phyloP scores from a whole-genome alignment of 1,140 invertebrate genomes.

The Drosophila varians region DNA sequence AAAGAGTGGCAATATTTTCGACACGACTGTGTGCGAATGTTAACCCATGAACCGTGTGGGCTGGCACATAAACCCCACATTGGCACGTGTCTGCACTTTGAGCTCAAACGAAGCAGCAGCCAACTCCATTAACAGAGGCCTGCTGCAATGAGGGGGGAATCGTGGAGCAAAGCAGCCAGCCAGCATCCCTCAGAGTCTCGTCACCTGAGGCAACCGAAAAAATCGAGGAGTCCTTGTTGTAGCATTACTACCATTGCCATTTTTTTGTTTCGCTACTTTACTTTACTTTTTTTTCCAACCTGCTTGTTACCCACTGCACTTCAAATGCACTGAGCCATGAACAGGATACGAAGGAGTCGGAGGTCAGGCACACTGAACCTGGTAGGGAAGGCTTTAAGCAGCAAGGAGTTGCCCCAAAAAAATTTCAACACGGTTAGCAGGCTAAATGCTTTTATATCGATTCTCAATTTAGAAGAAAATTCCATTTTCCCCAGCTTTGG shows the following conservation, averaged over 20 bases:
- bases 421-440: slow-evolving; percentile 1
- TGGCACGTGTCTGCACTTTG: slow-evolving; percentile 79
- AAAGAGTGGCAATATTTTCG: slow-evolving; percentile 51
- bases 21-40: slow-evolving; percentile 56
- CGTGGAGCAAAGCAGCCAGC: neutral
- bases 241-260: slow-evolving; percentile 19
- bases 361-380: neutral
- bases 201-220: slow-evolving; percentile 53
- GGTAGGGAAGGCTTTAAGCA: neutral
- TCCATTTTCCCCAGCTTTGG: slow-evolving; percentile 40
- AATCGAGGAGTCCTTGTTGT: slow-evolving; percentile 26
- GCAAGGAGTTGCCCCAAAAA: neutral
- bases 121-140: slow-evolving; percentile 42
- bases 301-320: slow-evolving; percentile 70
- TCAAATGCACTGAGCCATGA: slow-evolving; percentile 68
- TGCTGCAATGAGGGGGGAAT: slow-evolving; percentile 15
- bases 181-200: slow-evolving; percentile 13
- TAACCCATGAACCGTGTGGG: slow-evolving; percentile 26
- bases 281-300: slow-evolving; percentile 4
- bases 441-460: slow-evolving; percentile 37
- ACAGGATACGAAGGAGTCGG: slow-evolving; percentile 20
- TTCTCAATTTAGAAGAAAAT: slow-evolving; percentile 44
- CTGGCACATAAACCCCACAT: slow-evolving; percentile 13
- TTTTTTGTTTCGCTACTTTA: slow-evolving; percentile 23
- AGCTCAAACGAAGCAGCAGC: slow-evolving; percentile 63